Conservation (phyloP, 92 coral and sea anemone genomes). For the Umimayanthus kanabou region DNA sequence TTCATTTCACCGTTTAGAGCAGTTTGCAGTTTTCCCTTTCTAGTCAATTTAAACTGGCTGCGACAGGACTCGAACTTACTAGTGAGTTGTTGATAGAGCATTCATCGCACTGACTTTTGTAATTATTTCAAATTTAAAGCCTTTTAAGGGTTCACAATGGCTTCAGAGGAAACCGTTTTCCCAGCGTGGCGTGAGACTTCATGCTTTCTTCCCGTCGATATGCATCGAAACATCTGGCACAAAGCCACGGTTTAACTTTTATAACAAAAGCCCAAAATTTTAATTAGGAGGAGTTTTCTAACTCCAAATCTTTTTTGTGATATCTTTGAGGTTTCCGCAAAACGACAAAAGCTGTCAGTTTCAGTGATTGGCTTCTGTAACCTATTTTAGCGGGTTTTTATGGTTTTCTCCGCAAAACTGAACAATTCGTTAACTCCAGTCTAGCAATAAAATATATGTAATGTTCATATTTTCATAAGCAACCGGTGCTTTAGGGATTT, state of each 20-base stretch:
- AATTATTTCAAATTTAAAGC: neutral
- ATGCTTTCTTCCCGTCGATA: neutral
- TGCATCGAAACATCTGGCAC: neutral
- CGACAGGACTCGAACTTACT: neutral
- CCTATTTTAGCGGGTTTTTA: neutral
- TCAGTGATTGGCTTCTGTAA: neutral
- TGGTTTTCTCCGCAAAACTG: neutral
- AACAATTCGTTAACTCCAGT: neutral
- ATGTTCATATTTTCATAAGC: neutral
- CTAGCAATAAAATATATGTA: neutral
- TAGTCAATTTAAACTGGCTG: neutral
- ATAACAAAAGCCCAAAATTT: neutral
- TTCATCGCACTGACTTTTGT: neutral
- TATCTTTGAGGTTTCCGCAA: constrained; percentile 6
- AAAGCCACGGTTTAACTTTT: neutral
- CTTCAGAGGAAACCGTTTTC: neutral
- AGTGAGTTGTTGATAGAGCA: neutral
- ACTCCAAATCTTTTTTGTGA: neutral
- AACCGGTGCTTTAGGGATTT: constrained; percentile 7
- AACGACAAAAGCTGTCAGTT: neutral
- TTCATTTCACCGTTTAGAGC: neutral
- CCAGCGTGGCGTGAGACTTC: neutral
- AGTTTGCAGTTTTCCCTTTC: neutral
- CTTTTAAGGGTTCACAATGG: neutral
- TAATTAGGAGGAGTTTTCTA: neutral